Base-by-base conservation (phyloP, 2,888 invertebrate species). In the Hypomecis punctinalis region DNA sequence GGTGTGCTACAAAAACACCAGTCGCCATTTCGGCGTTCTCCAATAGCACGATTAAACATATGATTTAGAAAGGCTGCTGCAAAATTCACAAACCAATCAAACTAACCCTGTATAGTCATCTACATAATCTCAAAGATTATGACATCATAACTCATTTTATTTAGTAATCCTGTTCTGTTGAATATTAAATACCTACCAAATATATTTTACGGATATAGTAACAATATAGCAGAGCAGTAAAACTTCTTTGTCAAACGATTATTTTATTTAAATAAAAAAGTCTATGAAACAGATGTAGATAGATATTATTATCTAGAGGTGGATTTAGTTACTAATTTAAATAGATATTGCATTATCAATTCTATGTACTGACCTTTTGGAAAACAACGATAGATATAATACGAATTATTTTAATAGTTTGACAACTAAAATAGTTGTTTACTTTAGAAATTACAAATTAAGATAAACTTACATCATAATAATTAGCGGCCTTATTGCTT, bases 301-400 rank as follows among this genome's bases (percentile, higher is more conserved):
- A 23, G 9, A 5, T 47, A 10, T 23, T 47, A 35, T 45, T 33
- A 47, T 33, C 8, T 10, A 23, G 13, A 13, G 23, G 23, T 47
- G 46, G 46, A 9, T 46, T 33, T 33, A 8, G 36, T 37, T 11
- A 11, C 36, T 11, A 37, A 52, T 40, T 52, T 52, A 40, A 52
- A 52, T 52, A 5, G 40, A 52, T 40, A 52, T 23, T 13, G 52
- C 52, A 23, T 52, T 52, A 39, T 51, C 7, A 3, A 8, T 37
- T 23, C 23, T 23, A 8, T 39, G 11, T 13, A 11, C 11, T 49
- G 8, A 39, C n/a, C 11, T 39, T 51, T 52, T n/a, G 23, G 40
- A 8, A 40, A 40, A 40, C 5, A 40, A 36, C 11, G 3, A 23
- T 23, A 23, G 23, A 23, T 23, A 23, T 23, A 23, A 23, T 23